These are phyloP conservation scores for Pterois miles DNA, from an alignment of 2,797 vertebrate genomes.

Conservation along the genomic window DNA sequence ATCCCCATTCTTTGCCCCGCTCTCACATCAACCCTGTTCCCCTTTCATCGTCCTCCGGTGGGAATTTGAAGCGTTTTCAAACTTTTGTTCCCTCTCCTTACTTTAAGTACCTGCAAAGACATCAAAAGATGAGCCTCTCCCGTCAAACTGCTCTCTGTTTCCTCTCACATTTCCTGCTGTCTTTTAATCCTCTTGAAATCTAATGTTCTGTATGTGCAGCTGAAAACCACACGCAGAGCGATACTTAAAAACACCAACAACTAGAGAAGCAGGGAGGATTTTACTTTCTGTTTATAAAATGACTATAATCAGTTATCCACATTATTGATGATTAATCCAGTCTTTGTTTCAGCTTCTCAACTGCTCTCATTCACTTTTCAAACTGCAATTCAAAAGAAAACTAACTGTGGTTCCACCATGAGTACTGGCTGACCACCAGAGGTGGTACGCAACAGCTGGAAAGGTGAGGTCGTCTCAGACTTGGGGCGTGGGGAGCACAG, in stretches of 20 bases:
- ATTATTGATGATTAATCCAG: neutral
- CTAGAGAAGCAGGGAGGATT: neutral
- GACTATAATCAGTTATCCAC: neutral
- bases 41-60: slow-evolving; percentile 52
- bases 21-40: slow-evolving; percentile 14
- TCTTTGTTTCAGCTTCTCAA: neutral
- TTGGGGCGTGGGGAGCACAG: too few relatives aligned
- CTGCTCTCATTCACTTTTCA: neutral
- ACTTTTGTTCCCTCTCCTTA: slow-evolving; percentile 46
- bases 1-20: slow-evolving; percentile 10
- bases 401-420: neutral
- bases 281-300: neutral
- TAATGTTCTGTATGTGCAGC: neutral
- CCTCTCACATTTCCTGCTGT: slow-evolving; percentile 4
- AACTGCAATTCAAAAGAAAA: neutral
- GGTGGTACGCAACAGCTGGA: neutral
- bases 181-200: slow-evolving; percentile 37
- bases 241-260: neutral
- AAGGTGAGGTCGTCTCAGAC: neutral
- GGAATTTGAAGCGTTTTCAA: slow-evolving; percentile 21
- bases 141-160: slow-evolving; percentile 18
- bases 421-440: neutral
- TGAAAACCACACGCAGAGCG: neutral
- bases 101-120: slow-evolving; percentile 40
- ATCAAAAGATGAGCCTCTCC: slow-evolving; percentile 34